phyloP scores from a whole-genome alignment of 2,797 vertebrate genomes.

The Alauda arvensis region DNA sequence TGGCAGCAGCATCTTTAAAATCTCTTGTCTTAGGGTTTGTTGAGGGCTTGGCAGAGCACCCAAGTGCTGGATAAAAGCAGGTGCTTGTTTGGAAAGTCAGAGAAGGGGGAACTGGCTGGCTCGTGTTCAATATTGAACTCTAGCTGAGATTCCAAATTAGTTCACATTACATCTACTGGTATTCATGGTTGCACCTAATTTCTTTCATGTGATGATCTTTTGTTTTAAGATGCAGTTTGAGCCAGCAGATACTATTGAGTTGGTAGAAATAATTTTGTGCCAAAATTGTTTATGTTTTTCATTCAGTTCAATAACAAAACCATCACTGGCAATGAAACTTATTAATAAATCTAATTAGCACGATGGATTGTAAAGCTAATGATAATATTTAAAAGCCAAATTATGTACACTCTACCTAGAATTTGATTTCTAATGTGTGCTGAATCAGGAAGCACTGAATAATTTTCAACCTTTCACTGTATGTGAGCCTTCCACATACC shows the following conservation, averaged over 20 bases:
- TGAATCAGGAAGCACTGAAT: neutral
- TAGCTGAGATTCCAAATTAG: neutral
- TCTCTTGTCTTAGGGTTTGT: neutral
- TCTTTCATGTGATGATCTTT: neutral
- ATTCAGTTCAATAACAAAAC: constrained; percentile 7
- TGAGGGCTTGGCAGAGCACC: neutral
- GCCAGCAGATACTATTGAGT: neutral
- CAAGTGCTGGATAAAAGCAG: neutral
- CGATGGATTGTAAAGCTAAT: neutral
- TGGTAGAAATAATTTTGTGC: neutral
- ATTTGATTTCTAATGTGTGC: neutral
- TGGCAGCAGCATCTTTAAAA: neutral
- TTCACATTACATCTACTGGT: fast-evolving
- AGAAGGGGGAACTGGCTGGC: neutral
- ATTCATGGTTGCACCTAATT: neutral
- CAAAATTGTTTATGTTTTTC: neutral
- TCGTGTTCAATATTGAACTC: neutral
- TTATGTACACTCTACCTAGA: neutral
- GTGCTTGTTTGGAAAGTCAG: neutral
- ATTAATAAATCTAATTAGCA: constrained; percentile 13
- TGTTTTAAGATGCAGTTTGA: neutral
- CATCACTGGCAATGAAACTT: neutral
- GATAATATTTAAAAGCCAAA: neutral
- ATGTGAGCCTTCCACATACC: neutral
- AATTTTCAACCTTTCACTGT: neutral